These are phyloP conservation scores for Apeltes quadracus DNA, from an alignment of 2,113 vertebrate species.

Conservation along the genomic window DNA sequence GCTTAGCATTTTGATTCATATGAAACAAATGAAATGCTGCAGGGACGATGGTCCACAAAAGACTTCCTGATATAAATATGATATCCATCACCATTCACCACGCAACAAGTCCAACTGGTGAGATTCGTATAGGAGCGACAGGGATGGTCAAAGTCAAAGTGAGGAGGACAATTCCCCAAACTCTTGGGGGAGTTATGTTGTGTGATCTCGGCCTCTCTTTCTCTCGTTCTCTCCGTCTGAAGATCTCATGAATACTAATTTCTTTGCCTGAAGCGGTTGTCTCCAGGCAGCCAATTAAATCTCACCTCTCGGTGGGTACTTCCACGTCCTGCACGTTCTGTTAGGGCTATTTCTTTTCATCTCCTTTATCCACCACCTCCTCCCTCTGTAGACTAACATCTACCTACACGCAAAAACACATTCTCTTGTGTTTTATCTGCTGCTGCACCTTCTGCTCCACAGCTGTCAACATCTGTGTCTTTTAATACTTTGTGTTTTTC, in stretches of 20 bases:
- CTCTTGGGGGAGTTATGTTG: conserved; percentile 50
- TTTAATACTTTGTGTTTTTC: conserved; percentile 45
- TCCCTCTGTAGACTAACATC: conserved; percentile 42
- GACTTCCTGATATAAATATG: neutral
- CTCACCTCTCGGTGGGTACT: conserved; percentile 61
- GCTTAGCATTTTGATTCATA: conserved; percentile 31
- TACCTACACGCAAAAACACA: conserved; percentile 40
- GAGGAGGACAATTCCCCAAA: conserved; percentile 50
- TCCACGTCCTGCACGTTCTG: conserved; percentile 72
- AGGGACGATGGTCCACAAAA: conserved; percentile 1
- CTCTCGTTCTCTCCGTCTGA: conserved; percentile 36
- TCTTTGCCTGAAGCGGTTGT: conserved; percentile 72
- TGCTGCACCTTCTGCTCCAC: conserved; percentile 59
- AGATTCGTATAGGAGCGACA: conserved; percentile 24
- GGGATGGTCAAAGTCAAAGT: conserved; percentile 48
- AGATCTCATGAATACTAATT: conserved; percentile 78
- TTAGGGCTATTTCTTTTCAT: conserved; percentile 61
- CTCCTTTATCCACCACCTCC: conserved; percentile 45
- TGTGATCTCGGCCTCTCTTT: conserved; percentile 59
- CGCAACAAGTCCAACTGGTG: conserved; percentile 10
- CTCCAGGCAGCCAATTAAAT: conserved; percentile 84
- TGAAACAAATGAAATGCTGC: conserved; percentile 16
- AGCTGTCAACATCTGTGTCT: conserved; percentile 66
- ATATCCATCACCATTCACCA: conserved; percentile 32
- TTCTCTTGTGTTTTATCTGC: conserved; percentile 63